A percentile compares a stretch with the other conserved stretches of the same genome.
Conservation (phyloP, 2,797 vertebrate species). For the Australoheros facetus region DNA sequence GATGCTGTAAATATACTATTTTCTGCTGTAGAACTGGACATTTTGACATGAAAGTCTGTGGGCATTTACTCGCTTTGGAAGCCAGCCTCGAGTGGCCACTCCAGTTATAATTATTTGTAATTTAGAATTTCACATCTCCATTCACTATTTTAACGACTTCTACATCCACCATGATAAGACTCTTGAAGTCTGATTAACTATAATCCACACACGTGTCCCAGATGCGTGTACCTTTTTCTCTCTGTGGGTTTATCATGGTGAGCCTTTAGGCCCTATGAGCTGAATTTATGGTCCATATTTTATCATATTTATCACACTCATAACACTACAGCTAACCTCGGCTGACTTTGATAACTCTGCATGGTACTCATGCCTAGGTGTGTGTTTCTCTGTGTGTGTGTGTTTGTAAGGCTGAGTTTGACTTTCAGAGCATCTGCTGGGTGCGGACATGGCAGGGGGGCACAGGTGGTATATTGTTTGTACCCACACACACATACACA, state of each 20-base stretch:
- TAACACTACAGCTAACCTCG: slow-evolving; percentile 70
- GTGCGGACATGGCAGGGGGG: slow-evolving; percentile 73
- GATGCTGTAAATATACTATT: background rate
- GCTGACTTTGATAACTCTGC: slow-evolving; percentile 79
- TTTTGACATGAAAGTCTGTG: background rate
- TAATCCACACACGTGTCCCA: background rate
- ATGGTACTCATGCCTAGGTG: slow-evolving; percentile 43
- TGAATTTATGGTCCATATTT: slow-evolving; percentile 65
- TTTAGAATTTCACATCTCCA: background rate
- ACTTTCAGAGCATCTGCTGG: slow-evolving; percentile 81
- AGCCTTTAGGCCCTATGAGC: slow-evolving; percentile 37
- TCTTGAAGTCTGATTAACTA: background rate
- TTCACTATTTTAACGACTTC: background rate
- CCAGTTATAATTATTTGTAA: background rate
- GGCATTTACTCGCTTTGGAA: background rate
- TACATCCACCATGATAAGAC: background rate
- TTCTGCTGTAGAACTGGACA: background rate
- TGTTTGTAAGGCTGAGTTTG: slow-evolving; percentile 56
- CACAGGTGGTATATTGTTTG: slow-evolving; percentile 80
- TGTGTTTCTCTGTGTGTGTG: slow-evolving; percentile 35
- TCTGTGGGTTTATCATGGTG: background rate
- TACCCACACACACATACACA: slow-evolving; percentile 51
- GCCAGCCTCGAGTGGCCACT: background rate
- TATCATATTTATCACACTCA: slow-evolving; percentile 64
- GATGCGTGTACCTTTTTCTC: background rate